These are phyloP conservation scores for Zapornia atra DNA, from an alignment of 2,113 vertebrate species.

Conservation along the genomic window DNA sequence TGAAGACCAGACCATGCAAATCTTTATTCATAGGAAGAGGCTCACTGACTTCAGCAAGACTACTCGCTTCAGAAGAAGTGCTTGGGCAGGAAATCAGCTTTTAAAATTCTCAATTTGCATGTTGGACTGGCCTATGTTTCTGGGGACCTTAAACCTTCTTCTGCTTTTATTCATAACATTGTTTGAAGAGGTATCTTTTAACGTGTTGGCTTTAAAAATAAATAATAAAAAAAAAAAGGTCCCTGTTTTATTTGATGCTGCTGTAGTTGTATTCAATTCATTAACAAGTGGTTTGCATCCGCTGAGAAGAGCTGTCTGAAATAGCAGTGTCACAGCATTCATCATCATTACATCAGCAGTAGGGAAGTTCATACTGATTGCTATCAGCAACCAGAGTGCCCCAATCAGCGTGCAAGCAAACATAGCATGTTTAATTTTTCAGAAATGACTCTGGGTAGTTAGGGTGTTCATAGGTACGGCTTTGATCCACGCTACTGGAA, in stretches of 20 bases:
- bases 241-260: conserved; percentile 42
- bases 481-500: conserved; percentile 63
- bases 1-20: neutral
- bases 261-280: conserved; percentile 85
- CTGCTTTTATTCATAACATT: conserved; percentile 9
- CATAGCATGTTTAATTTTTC: conserved; percentile 71
- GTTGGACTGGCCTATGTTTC: neutral
- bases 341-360: conserved; percentile 95
- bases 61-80: neutral
- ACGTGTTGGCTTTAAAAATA: neutral
- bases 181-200: neutral
- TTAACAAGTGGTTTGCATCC: conserved; percentile 82
- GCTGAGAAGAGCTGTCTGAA: conserved; percentile 81
- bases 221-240: neutral
- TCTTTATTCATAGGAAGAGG: neutral
- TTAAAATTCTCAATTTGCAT: neutral
- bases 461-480: conserved; percentile 33
- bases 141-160: neutral
- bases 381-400: conserved; percentile 80
- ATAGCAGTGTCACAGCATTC: conserved; percentile 82
- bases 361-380: conserved; percentile 88
- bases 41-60: neutral
- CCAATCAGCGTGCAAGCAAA: conserved; percentile 77
- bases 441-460: conserved; percentile 65
- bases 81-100: neutral